Evolutionary conservation across 2,888 invertebrate genomes (phyloP).

Genomic region (Eupsilia transversa): DNA sequence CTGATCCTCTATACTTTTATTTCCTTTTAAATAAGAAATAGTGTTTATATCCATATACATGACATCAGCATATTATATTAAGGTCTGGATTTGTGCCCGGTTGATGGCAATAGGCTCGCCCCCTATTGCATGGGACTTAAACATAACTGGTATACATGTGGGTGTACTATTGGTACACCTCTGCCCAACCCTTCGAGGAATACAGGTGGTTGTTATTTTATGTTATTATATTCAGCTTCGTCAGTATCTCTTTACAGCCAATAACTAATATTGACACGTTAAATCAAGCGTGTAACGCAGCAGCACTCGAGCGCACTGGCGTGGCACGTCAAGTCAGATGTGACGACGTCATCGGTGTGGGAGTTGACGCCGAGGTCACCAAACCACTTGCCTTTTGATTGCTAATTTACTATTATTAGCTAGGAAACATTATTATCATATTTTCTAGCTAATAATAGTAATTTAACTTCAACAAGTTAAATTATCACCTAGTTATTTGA

Average conservation of each 20-base stretch:
- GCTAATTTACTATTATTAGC: too few species aligned
- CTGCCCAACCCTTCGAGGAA: too few species aligned
- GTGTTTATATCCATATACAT: too few species aligned
- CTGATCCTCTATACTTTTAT: neutral
- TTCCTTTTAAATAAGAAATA: neutral
- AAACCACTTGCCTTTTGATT: neutral
- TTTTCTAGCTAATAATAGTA: neutral
- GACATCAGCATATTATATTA: neutral
- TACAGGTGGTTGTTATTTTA: neutral
- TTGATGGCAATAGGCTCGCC: neutral
- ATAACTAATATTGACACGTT: conserved; percentile 60
- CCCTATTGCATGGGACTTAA: neutral
- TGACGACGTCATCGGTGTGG: conserved; percentile 19
- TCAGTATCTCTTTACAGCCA: conserved; percentile 36
- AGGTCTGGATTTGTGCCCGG: neutral
- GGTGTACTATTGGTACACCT: neutral
- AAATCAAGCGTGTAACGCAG: conserved; percentile 56
- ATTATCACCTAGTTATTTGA: neutral
- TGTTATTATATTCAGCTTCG: neutral
- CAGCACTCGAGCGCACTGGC: conserved; percentile 38
- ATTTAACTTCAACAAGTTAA: neutral
- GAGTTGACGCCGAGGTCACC: neutral
- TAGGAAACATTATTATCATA: too few species aligned
- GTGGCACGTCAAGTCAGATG: conserved; percentile 31
- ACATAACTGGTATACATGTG: neutral